Base-by-base conservation (phyloP, 2,888 invertebrate species). In the Steinernema hermaphroditum region DNA sequence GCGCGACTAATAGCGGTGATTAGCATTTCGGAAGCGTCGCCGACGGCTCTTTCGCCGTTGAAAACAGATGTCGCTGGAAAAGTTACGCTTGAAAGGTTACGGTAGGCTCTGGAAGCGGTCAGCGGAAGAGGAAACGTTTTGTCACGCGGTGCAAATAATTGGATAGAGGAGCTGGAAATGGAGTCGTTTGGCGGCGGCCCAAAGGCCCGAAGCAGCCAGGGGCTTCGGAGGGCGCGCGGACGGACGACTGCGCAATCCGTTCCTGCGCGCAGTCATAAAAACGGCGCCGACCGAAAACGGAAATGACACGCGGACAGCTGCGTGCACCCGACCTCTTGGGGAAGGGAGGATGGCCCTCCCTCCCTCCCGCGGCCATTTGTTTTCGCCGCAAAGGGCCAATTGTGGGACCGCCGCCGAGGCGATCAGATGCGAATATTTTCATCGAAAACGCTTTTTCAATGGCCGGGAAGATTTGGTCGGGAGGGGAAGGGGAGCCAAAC, bases 291-390 rank as follows among this genome's bases (percentile, higher is more conserved):
- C 32, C 62, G 29, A 62, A 62, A 62, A 62, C 62, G 62, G 62
- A 62, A 62, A 62, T 62, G 62, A 62, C 62, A 62, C 62, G 62
- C 62, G 62, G 62, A 62, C 62, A 62, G 62, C 62, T 62, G 62
- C 62, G 32, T 32, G 32, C 62, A 32, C 22, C 62, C 32, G 54
- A 54, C 54, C 54, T 54, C 54, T 27, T 27, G 19, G 27, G 27
- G 22, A 54, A 27, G n/a, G 49, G 49, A 14, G 62, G 34, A 46
- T 32, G 12, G 27, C 14, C 16, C 62, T 32, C 32, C 2, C 32
- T 8, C 62, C 29, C 62, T 6, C 32, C 32, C 16, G 62, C 32
- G 6, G 32, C 29, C 62, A 24, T 29, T 62, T 62, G 62, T 62
- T 62, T 62, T 62, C 62, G 29, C 62, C 46, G 46, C 62, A 14